phyloP scores from a whole-genome alignment of 2,888 invertebrate species.

The Eilema depressum region DNA sequence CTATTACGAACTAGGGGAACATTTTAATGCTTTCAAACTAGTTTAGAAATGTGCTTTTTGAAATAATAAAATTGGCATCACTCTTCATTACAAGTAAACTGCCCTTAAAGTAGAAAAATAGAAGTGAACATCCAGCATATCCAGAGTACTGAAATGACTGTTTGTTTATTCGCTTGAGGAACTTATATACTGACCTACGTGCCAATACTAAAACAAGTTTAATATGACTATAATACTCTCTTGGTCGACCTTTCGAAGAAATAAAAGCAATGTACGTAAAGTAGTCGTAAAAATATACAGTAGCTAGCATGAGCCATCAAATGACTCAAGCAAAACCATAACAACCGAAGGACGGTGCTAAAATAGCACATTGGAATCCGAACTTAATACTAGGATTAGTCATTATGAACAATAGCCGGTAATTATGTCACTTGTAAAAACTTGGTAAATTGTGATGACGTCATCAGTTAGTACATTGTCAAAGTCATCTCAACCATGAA shows the following conservation, averaged over 20 bases:
- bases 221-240: not conserved
- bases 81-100: too few relatives aligned
- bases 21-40: too few relatives aligned
- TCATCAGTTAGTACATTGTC: conserved; percentile 40
- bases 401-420: conserved; percentile 39
- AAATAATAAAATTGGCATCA: too few relatives aligned
- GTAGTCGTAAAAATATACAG: conserved; percentile 3
- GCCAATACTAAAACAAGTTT: not conserved
- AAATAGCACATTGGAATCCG: conserved; percentile 29
- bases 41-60: too few relatives aligned
- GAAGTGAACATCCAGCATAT: too few relatives aligned
- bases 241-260: not conserved
- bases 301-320: conserved; percentile 25
- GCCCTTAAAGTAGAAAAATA: too few relatives aligned
- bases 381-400: conserved; percentile 8
- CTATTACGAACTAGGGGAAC: too few relatives aligned
- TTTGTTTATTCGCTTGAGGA: not conserved
- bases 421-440: conserved; percentile 39
- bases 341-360: conserved; percentile 16
- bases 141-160: too few relatives aligned
- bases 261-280: not conserved
- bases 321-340: conserved; percentile 40
- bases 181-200: not conserved
- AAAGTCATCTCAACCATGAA: conserved; percentile 42
- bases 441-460: conserved; percentile 43